Evolutionary conservation across 2,888 invertebrate genomes (phyloP).

Genomic region (Exocentrus adspersus): DNA sequence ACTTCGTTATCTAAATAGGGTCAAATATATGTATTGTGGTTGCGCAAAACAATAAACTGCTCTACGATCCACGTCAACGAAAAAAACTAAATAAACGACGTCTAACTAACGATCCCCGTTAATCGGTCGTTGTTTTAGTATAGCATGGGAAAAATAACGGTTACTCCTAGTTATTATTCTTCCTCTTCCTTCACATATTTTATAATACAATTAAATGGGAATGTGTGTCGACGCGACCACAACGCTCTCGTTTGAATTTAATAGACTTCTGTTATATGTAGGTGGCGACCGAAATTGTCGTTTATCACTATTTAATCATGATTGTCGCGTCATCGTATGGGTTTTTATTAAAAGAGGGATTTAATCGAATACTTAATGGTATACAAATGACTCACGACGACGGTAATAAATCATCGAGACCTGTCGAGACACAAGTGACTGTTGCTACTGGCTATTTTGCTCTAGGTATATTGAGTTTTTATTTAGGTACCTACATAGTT

Average conservation of each 20-base stretch:
- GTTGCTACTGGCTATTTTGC: no score
- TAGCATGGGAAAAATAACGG: slow-evolving; percentile 20
- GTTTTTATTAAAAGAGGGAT: no score
- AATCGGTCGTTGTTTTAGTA: not conserved
- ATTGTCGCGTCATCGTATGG: no score
- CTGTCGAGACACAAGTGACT: no score
- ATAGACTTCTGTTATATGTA: no score
- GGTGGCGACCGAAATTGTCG: no score
- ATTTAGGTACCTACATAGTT: no score
- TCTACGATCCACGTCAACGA: not conserved
- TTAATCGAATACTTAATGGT: no score
- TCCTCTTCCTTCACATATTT: not conserved
- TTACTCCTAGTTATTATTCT: slow-evolving; percentile 3
- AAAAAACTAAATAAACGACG: not conserved
- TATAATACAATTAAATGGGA: not conserved
- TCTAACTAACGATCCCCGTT: not conserved
- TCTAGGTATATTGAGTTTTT: no score
- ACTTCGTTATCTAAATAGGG: not conserved
- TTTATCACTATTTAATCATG: no score
- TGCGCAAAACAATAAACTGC: not conserved
- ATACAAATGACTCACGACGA: no score
- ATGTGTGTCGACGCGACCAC: slow-evolving; percentile 19
- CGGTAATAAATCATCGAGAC: no score
- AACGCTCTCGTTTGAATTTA: slow-evolving; percentile 16
- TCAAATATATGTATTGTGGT: not conserved